Conservation (phyloP, 2,113 vertebrate genomes). For the Empidonax alnorum region DNA sequence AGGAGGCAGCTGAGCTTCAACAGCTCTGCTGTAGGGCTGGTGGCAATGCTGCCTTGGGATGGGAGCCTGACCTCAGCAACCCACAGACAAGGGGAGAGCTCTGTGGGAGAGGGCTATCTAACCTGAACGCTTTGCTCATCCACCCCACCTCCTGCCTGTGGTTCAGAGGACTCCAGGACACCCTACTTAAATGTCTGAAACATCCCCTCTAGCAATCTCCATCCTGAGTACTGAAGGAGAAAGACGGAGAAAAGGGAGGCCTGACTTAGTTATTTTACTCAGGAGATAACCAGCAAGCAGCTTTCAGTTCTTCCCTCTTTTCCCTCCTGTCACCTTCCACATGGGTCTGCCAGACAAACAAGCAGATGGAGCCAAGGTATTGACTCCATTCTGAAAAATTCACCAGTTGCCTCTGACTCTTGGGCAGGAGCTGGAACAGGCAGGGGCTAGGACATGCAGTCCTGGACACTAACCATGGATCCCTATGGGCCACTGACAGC, state of each 20-base stretch:
- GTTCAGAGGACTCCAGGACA: background rate
- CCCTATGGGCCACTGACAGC: background rate
- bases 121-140: background rate
- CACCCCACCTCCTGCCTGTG: background rate
- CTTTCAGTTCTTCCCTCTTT: background rate
- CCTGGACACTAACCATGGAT: background rate
- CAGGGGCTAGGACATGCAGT: background rate
- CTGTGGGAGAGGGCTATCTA: background rate
- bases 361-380: background rate
- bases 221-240: background rate
- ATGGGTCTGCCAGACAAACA: background rate
- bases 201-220: background rate
- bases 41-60: background rate
- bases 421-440: background rate
- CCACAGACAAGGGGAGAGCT: background rate
- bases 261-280: background rate
- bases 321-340: background rate
- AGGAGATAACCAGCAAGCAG: background rate
- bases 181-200: background rate
- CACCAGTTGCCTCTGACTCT: background rate
- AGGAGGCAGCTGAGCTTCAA: background rate
- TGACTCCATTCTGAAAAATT: background rate
- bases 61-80: background rate
- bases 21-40: background rate
- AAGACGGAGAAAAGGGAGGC: background rate